Percentiles rank a stretch among this genome's conserved stretches.
Conservation (phyloP, 2,113 vertebrate species). For the Tinamus guttatus region DNA sequence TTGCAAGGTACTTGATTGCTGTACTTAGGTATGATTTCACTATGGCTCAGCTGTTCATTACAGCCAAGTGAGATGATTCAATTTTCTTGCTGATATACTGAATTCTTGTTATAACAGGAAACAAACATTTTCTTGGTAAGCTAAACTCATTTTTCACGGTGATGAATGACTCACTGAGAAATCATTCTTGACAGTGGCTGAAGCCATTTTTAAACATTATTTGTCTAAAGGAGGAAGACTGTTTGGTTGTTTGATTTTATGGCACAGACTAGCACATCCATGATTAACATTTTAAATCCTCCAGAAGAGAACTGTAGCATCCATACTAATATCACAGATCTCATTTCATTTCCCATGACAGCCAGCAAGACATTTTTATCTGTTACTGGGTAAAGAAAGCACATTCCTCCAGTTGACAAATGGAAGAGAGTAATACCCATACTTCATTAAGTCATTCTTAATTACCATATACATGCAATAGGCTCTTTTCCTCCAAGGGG, state of each 20-base stretch:
- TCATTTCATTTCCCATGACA: conserved; percentile 21
- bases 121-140: conserved; percentile 63
- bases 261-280: background rate
- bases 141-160: conserved; percentile 48
- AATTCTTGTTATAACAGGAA: conserved; percentile 63
- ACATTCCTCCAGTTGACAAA: background rate
- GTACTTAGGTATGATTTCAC: conserved; percentile 6
- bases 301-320: background rate
- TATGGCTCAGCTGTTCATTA: conserved; percentile 29
- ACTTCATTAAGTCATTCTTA: conserved; percentile 10
- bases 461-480: background rate
- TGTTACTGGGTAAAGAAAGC: background rate
- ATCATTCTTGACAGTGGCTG: conserved; percentile 54
- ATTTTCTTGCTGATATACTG: conserved; percentile 54
- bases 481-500: background rate
- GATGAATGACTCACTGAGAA: conserved; percentile 72
- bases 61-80: conserved; percentile 29
- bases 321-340: background rate
- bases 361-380: background rate
- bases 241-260: background rate
- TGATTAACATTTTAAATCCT: background rate
- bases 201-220: conserved; percentile 22
- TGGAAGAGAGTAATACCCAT: background rate
- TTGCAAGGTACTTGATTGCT: conserved; percentile 5
- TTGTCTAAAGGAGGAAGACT: conserved; percentile 16